These are phyloP conservation scores for Folsomia manolachei DNA, from an alignment of 2,888 invertebrate genomes.

Conservation along the genomic window DNA sequence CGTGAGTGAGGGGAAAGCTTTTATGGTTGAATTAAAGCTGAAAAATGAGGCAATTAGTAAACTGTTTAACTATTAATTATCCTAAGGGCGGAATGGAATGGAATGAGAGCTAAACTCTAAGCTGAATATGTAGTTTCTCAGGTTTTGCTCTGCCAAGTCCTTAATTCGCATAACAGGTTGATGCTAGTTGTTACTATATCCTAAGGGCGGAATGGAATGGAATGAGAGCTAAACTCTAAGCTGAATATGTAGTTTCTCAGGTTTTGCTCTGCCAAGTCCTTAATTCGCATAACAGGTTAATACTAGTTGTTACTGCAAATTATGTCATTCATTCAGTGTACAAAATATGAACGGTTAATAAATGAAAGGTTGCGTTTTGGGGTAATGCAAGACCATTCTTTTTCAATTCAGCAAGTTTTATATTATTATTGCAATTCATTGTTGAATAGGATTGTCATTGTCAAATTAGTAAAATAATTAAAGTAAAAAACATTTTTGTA, in stretches of 20 bases:
- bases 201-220: not conserved
- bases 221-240: no score
- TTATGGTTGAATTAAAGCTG: no score
- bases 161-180: not conserved
- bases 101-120: no score
- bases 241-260: not conserved
- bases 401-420: not conserved
- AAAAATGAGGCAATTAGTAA: not conserved
- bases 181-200: not conserved
- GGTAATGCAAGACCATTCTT: not conserved
- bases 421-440: not conserved
- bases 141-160: not conserved
- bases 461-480: no score
- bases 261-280: not conserved
- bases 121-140: not conserved
- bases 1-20: not conserved
- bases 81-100: not conserved
- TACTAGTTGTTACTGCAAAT: not conserved
- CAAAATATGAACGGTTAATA: no score
- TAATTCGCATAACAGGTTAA: not conserved
- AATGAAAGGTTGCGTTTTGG: not conserved
- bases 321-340: not conserved
- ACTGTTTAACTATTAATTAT: slow-evolving; percentile 7
- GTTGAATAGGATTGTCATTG: not conserved
- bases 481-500: not conserved